Evolutionary conservation across 2,888 invertebrate genomes (phyloP), one percentile per base, ranked within the genome.

Genomic region (Drosophila mettleri): DNA sequence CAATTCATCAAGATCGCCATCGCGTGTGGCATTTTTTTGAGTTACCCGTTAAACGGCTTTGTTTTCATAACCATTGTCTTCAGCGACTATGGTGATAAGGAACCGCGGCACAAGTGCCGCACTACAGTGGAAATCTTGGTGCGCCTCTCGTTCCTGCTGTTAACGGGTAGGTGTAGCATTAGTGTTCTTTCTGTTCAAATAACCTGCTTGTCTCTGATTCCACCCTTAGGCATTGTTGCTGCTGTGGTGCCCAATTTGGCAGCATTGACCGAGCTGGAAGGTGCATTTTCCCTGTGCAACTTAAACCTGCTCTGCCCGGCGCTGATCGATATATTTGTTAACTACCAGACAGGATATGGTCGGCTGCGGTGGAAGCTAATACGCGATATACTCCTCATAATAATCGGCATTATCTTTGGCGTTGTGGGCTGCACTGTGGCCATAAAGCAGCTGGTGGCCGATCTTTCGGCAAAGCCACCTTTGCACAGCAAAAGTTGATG

Each of bases 1-100:
- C 96, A 96, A 88, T 94, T 94, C 8, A 96, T 96, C 0, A 96
- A 96, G 86, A 69, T 96, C 22, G 95, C 96, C 95, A 96, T 96
- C 58, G 96, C 96, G 0, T 91, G 95, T 0, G 96, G 96, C 14
- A 97, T 99, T 63, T 97, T 98, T 93, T 94, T 98, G 76, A 97
- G 98, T 0, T 99, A 98, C 93, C 96, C 96, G 34, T 94, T 99
- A 2, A 98, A 98, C 92, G 98, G 98, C 92, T 99, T 98, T 92
- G 98, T 99, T 10, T 98, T 98, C 0, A 96, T 98, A 94, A 96
- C 97, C 82, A 97, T 99, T 69, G 96, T 98, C 74, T 98, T 97
- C 96, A 74, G 87, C 34, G 91, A 90, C 10, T 80, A 75, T 18
- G 48, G 24, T 0, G 4, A 7, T 0, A 8, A 12, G 4, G 1